Conservation (phyloP, 2,113 vertebrate genomes). For the Nycticryphes semicollaris region DNA sequence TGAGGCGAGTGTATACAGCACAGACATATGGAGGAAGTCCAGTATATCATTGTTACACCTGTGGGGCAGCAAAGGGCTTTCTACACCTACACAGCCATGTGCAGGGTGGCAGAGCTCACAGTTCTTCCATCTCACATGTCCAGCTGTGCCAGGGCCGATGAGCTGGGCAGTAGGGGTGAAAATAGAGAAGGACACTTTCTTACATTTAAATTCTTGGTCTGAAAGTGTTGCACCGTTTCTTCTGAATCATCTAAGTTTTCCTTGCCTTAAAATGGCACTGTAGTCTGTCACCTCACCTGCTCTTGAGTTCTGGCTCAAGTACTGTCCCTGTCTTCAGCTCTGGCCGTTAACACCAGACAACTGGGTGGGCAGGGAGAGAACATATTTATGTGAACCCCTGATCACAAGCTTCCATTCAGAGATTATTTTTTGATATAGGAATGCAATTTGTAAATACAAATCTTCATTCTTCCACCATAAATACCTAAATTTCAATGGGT, state of each 20-base stretch:
- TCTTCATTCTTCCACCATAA: background rate
- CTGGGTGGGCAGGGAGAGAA: background rate
- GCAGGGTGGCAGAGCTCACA: background rate
- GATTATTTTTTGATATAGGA: background rate
- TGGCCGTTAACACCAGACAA: background rate
- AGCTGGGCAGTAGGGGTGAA: background rate
- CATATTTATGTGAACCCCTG: background rate
- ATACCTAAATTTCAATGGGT: background rate
- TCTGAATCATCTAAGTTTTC: background rate
- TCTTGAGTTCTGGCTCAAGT: background rate
- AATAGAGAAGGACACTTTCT: background rate
- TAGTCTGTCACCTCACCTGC: background rate
- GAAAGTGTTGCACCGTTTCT: background rate
- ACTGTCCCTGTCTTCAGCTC: background rate
- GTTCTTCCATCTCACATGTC: background rate
- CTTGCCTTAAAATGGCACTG: background rate
- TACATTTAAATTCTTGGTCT: background rate
- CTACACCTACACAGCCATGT: rapidly evolving
- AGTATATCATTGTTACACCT: rapidly evolving
- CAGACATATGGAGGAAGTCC: rapidly evolving
- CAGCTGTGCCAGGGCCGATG: background rate
- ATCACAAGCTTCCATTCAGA: background rate
- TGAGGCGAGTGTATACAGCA: background rate
- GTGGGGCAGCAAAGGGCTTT: background rate
- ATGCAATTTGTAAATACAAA: background rate